Evolutionary conservation across 2,888 invertebrate species (phyloP), one percentile per base, ranked within the genome.

Genomic region (Ellobium chinense): DNA sequence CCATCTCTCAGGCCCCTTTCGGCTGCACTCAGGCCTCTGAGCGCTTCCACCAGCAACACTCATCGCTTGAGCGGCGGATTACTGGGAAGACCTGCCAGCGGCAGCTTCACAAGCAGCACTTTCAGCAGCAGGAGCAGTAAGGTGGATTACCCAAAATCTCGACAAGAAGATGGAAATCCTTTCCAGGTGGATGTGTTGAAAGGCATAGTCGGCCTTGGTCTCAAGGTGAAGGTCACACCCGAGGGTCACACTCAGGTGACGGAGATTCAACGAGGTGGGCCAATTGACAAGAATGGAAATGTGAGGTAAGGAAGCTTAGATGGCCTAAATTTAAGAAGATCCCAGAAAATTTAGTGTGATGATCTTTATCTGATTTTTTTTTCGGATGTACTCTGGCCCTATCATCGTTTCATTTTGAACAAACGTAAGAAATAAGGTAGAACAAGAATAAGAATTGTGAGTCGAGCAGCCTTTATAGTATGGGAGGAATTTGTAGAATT

Each of bases 121-220:
- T 62, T 69, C 29, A 18, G 39, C 1, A 5, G 56, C 31, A 78
- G 80, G 7, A 34, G 73, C 31, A 81, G 80, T 66, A 85, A 85
- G 65, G 62, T 80, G 18, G 88, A 89, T 46, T 86, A 86, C 78
- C 86, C 87, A 34, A 82, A 84, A 77, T 66, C 65, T 14, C 83
- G 91, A 7, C 87, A 85, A 62, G 88, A 89, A 65, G 86, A 87
- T 12, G 85, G 88, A 54, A 62, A 62, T 21, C 88, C 90, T 34
- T 92, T 91, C 73, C 89, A 89, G 82, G 88, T 92, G 37, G 90
- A 89, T 36, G 88, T 92, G 27, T 84, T 91, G 73, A 91, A 90
- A 81, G 90, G 91, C 31, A 89, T 92, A 74, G 83, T 89, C 27
- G 91, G 92, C n/a, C 81, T 92, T 36, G 92, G 92, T n/a, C 86